Percentiles rank a stretch among this genome's conserved stretches.
phyloP scores from a whole-genome alignment of 1,140 invertebrate species.

The Drosophila bocqueti region DNA sequence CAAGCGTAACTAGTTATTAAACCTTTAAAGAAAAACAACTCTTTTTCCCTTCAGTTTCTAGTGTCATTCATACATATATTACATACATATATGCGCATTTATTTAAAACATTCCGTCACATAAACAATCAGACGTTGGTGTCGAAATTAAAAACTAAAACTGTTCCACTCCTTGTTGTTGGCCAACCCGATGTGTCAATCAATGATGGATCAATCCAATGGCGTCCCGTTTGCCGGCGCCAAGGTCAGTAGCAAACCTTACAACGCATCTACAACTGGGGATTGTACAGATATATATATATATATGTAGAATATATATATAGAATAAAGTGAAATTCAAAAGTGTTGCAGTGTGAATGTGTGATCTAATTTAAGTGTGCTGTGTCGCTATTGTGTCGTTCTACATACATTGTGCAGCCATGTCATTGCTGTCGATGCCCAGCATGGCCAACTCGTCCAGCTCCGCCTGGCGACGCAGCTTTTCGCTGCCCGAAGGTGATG shows the following conservation, averaged over 20 bases:
- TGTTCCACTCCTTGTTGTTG: constrained; percentile 29
- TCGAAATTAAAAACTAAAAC: constrained; percentile 49
- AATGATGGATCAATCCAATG: constrained; percentile 7
- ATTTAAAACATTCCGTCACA: constrained; percentile 68
- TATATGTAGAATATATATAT: constrained; percentile 1
- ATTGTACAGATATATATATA: constrained; percentile 14
- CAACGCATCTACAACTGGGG: constrained; percentile 61
- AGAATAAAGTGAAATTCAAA: constrained; percentile 1
- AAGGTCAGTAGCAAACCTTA: constrained; percentile 50
- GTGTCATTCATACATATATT: constrained; percentile 69
- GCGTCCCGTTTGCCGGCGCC: constrained; percentile 6
- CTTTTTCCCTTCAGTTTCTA: background rate
- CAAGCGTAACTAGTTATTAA: background rate
- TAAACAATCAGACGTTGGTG: constrained; percentile 52
- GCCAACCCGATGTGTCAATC: constrained; percentile 11
- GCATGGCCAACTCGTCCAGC: constrained; percentile 89
- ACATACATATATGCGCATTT: constrained; percentile 81
- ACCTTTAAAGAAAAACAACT: background rate
- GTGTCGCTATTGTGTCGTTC: too few relatives aligned
- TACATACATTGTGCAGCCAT: constrained; percentile 87
- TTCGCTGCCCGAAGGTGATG: constrained; percentile 73
- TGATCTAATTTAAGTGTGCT: background rate
- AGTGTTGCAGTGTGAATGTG: background rate
- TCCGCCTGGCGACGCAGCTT: constrained; percentile 86
- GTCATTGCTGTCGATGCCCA: constrained; percentile 89